Evolutionary conservation across 2,888 invertebrate species (phyloP).

Genomic region (Agrotis ipsilon): DNA sequence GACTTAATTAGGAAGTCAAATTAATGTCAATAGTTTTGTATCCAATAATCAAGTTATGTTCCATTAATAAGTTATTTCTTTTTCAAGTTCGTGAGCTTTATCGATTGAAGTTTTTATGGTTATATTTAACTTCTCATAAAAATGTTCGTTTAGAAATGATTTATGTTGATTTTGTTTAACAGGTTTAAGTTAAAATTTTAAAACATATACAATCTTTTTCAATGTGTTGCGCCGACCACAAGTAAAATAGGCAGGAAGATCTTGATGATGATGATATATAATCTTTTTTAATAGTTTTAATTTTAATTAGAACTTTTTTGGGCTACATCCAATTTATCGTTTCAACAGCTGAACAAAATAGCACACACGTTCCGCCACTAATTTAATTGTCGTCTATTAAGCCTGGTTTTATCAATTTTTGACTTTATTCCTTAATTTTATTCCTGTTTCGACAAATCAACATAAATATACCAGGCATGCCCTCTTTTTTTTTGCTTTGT

Average conservation of each 20-base stretch:
- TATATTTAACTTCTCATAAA: constrained; percentile 38
- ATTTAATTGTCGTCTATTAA: no score
- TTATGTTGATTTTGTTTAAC: constrained; percentile 27
- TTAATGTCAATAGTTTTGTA: constrained; percentile 42
- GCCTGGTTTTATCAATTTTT: no score
- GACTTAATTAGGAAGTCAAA: constrained; percentile 34
- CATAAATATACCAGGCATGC: no score
- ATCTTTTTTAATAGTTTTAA: background rate
- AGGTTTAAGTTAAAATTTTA: constrained; percentile 4
- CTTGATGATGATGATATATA: no score
- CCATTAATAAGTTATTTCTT: constrained; percentile 24
- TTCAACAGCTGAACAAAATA: no score
- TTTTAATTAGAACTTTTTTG: background rate
- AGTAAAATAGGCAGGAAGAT: no score
- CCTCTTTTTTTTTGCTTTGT: no score
- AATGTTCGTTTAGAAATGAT: constrained; percentile 34
- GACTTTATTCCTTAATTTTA: no score
- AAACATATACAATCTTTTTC: background rate
- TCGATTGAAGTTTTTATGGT: constrained; percentile 42
- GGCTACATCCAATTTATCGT: no score
- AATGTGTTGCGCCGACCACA: no score
- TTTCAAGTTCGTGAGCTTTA: constrained; percentile 31
- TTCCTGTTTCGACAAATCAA: no score
- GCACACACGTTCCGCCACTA: no score
- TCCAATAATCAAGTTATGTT: constrained; percentile 43